phyloP scores from a whole-genome alignment of 1,140 invertebrate genomes.

The Bombus terrestris region DNA sequence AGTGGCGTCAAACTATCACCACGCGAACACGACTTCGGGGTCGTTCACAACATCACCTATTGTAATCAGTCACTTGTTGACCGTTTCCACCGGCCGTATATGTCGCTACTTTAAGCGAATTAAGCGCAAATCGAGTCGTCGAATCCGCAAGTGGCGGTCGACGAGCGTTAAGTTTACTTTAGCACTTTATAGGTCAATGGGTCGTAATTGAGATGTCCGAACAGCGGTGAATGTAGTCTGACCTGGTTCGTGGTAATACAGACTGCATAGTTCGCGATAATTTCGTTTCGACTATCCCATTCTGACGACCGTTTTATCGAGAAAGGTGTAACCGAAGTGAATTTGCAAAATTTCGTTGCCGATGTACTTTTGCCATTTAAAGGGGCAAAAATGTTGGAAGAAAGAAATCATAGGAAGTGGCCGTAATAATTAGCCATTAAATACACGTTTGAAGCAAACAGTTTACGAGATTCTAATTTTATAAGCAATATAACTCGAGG shows the following conservation, averaged over 20 bases:
- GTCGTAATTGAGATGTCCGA: constrained; percentile 26
- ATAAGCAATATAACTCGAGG: constrained; percentile 23
- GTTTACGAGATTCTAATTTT: constrained; percentile 43
- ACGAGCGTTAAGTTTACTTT: constrained; percentile 23
- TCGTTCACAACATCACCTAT: background rate
- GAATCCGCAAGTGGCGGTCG: background rate
- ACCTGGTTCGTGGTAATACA: constrained; percentile 2
- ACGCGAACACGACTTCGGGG: background rate
- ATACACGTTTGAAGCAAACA: background rate
- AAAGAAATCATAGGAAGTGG: background rate
- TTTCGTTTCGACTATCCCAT: background rate
- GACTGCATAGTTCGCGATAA: background rate
- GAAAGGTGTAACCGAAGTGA: background rate
- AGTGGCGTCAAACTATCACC: background rate
- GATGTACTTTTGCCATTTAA: background rate
- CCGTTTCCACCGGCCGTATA: background rate
- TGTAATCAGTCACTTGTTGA: background rate
- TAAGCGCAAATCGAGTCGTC: constrained; percentile 1
- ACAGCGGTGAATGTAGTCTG: background rate
- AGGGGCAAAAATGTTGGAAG: background rate
- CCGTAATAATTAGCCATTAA: background rate
- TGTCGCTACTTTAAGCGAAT: background rate
- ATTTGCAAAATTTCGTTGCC: background rate
- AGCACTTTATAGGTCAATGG: constrained; percentile 13
- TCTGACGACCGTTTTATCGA: background rate